Base-by-base conservation (phyloP, 2,113 vertebrate species). In the Narcine bancroftii region DNA sequence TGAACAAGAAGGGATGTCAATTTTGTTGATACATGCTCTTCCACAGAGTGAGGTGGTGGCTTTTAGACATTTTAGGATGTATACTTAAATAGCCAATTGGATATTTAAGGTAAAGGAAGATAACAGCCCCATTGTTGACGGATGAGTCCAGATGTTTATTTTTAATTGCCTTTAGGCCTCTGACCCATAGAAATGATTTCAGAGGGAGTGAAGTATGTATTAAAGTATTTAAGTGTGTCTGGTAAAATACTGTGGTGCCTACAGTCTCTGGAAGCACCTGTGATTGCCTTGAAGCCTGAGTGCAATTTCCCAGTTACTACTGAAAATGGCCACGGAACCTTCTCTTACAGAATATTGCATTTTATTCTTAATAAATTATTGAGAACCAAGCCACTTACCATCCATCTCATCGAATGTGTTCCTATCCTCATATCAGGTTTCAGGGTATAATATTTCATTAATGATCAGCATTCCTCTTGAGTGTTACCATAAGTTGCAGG, bases 391-490 rank as follows among this genome's bases (percentile, higher is more conserved):
- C 89, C 65, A 91, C 2, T 69, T 47, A 42, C 24, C 69, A 69
- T 91, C 65, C 65, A 91, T 71, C 45, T 66, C 47, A 42, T 71
- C 42, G 71, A 91, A 71, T 91, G 45, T 91, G 89, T 71, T 91
- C 39, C 89, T 91, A 39, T 47, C 65, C 65, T 69, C 60, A 19
- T 45, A 69, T 91, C 42, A 17, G 1, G 29, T 91, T 91, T 91
- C 89, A 91, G 24, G 42, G 89, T 91, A 45, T 91, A 91, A 71
- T 91, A 91, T 91, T 91, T 91, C 89, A 69, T n/a, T 33, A 87
- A 47, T 71, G 89, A 69, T 91, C 89, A 45, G 81, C 81, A 91
- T 69, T 11, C 39, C 21, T 45, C 39, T 69, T 42, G 47, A 71
- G 45, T 47, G 63, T 47, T 91, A 21, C 65, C 89, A 91, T 91